Evolutionary conservation across 2,888 invertebrate genomes (phyloP), one percentile per base, ranked within the genome.

Genomic region (Gymnoscelis rufifasciata): DNA sequence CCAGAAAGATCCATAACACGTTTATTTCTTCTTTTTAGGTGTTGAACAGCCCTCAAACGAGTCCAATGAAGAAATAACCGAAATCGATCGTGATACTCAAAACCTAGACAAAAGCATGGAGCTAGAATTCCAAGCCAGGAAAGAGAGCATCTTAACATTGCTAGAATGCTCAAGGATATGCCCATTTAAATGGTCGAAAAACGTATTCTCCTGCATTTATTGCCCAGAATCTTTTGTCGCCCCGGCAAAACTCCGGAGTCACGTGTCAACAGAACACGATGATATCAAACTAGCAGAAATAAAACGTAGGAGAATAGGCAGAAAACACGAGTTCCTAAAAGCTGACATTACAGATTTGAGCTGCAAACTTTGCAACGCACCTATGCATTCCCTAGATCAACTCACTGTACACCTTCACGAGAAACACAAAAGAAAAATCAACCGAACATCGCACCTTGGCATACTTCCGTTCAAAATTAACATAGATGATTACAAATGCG

Each of bases 21-120:
- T 47, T 51, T 67, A 60, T 73, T 72, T 80, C 83, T 70, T 83
- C 69, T 70, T 84, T 83, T 76, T 86, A 86, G 84, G 83, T 83
- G 67, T 75, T 43, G 69, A 60, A 51, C 62, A 62, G 19, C 53
- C 54, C 55, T 56, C 55, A 19, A n/a, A 23, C 19, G 19, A 51
- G 57, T 50, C 30, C 15, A 23, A 29, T 43, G 49, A 38, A 37
- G 27, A 36, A n/a, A 35, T 19, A 10, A 33, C 23, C 33, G 27
- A 46, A 52, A 59, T 49, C 4, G 27, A 27, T 23, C 8, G 19
- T 7, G 56, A 48, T 52, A 47, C 19, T 0, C 39, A 31, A 41
- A 14, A 23, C 11, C 14, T 38, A 29, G 12, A 1, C 13, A 33
- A 44, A 29, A 7, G 15, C 66, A 54, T 60, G 54, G 64, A 60